Conservation (phyloP, 2,888 invertebrate species). For the Aleiodes leptofemur region DNA sequence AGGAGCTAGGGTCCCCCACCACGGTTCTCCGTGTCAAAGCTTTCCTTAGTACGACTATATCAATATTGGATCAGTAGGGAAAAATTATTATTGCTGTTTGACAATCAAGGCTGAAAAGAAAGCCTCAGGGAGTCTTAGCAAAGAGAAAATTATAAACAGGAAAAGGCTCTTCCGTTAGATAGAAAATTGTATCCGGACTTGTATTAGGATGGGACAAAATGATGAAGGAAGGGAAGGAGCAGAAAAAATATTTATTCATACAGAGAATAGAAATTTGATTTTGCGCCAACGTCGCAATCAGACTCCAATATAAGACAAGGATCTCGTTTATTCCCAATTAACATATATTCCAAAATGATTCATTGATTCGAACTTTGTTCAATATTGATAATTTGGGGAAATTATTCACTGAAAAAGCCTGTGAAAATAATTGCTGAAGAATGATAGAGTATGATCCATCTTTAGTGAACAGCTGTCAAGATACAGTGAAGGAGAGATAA, state of each 20-base stretch:
- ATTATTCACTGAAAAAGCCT: too few species aligned
- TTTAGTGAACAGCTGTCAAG: too few species aligned
- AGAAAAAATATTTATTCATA: not conserved
- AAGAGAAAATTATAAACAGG: too few species aligned
- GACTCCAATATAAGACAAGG: not conserved
- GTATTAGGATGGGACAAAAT: not conserved
- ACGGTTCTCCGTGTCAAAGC: too few species aligned
- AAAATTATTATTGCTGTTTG: conserved; percentile 33
- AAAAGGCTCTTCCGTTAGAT: not conserved
- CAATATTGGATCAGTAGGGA: not conserved
- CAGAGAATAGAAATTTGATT: not conserved
- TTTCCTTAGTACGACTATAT: too few species aligned
- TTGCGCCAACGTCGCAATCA: conserved; percentile 6
- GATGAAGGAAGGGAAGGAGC: not conserved
- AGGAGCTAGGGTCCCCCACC: too few species aligned
- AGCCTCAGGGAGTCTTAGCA: not conserved
- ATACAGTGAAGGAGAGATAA: too few species aligned
- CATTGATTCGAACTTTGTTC: not conserved
- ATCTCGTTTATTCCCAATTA: conserved; percentile 3
- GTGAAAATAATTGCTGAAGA: too few species aligned
- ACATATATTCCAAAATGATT: not conserved
- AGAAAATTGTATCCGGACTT: conserved; percentile 4
- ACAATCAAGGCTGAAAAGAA: conserved; percentile 26
- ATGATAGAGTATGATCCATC: too few species aligned
- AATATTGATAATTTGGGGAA: too few species aligned